Evolutionary conservation across 1,140 invertebrate species (phyloP).

Genomic region (Eupristina koningsbergeri): DNA sequence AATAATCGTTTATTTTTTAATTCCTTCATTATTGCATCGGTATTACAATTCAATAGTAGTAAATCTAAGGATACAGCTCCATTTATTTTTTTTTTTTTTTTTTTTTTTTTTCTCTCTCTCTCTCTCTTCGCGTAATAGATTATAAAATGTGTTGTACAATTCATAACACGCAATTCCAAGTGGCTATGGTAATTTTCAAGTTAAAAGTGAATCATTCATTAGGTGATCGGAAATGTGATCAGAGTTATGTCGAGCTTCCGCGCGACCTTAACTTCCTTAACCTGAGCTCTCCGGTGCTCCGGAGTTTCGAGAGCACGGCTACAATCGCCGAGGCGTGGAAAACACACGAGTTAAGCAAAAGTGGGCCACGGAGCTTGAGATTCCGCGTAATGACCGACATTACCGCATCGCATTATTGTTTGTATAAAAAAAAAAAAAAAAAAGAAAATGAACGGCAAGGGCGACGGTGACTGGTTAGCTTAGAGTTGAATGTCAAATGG

Average conservation of each 20-base stretch:
- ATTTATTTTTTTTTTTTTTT: too few relatives aligned
- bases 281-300: too few relatives aligned
- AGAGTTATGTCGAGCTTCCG: not conserved
- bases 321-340: not conserved
- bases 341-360: not conserved
- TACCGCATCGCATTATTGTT: not conserved
- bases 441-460: not conserved
- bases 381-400: not conserved
- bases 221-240: not conserved
- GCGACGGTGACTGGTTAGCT: not conserved
- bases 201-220: not conserved
- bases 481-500: not conserved
- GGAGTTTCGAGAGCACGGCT: too few relatives aligned
- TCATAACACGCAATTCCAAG: too few relatives aligned
- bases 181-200: not conserved
- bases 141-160: too few relatives aligned
- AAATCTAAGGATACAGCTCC: too few relatives aligned
- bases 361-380: not conserved
- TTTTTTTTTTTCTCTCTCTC: too few relatives aligned
- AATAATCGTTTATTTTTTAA: too few relatives aligned
- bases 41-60: too few relatives aligned
- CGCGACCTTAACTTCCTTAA: not conserved
- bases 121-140: too few relatives aligned
- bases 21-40: too few relatives aligned
- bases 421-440: slow-evolving; percentile 3